These are phyloP conservation scores for Tethya wilhelma DNA, from an alignment of 37 sponge, comb jelly and placozoan species.

Conservation along the genomic window DNA sequence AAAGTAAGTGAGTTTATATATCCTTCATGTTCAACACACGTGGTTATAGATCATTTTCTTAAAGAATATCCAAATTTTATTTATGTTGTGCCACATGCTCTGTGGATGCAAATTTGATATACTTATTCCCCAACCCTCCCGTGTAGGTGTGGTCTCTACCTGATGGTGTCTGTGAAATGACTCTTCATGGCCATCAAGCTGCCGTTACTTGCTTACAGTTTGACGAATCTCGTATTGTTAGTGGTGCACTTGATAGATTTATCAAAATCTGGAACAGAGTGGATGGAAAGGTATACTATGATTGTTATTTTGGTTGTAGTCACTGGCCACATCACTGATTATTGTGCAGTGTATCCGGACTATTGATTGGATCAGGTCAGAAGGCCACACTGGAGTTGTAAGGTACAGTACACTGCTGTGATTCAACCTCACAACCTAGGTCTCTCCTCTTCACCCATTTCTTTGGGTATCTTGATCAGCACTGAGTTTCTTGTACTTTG, in stretches of 20 bases:
- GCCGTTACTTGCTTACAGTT: conserved; percentile 97
- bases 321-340: background rate
- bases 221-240: conserved; percentile 87
- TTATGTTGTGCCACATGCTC: background rate
- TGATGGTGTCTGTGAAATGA: conserved; percentile 74
- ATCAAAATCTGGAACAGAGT: conserved; percentile 93
- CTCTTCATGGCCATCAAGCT: conserved; percentile 94
- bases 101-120: background rate
- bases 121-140: background rate
- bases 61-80: background rate
- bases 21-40: background rate
- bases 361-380: conserved; percentile 96
- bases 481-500: too few species aligned
- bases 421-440: too few species aligned
- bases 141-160: conserved; percentile 85
- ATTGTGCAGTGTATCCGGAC: conserved; percentile 81
- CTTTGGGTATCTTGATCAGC: too few species aligned
- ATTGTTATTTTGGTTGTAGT: too few species aligned
- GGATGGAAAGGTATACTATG: conserved; percentile 74
- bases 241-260: conserved; percentile 93
- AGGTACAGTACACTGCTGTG: too few species aligned
- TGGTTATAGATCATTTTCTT: background rate
- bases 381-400: conserved; percentile 97
- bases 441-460: too few species aligned
- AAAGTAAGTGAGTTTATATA: conserved; percentile 51